A percentile compares a stretch with the other conserved stretches of the same genome.
These are phyloP conservation scores for Panthera tigris DNA, from an alignment of 2,113 vertebrate genomes.

Conservation along the genomic window DNA sequence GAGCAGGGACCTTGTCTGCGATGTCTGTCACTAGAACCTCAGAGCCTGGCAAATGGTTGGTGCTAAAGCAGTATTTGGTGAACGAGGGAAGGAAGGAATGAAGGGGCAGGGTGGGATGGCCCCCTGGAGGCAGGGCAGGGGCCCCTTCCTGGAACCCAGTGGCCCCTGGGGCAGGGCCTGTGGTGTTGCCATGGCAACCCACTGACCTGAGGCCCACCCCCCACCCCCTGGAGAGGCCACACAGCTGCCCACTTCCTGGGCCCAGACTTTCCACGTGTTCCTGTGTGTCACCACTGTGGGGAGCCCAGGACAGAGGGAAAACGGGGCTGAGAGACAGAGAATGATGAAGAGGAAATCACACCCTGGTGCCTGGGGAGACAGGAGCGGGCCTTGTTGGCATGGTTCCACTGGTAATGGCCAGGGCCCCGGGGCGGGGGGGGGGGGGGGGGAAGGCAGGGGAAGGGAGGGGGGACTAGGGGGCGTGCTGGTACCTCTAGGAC, in stretches of 20 bases:
- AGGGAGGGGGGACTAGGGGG: background rate
- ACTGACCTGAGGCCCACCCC: background rate
- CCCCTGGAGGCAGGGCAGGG: background rate
- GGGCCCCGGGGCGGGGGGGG: background rate
- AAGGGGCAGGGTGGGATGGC: background rate
- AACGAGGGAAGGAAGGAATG: background rate
- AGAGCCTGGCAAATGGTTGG: background rate
- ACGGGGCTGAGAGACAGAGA: background rate
- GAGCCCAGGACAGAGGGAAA: background rate
- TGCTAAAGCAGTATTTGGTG: background rate
- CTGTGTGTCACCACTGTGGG: background rate
- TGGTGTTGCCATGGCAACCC: slow-evolving; percentile 61
- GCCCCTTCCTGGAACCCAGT: slow-evolving; percentile 69
- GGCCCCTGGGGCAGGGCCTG: slow-evolving; percentile 56
- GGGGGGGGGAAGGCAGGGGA: background rate
- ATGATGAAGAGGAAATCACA: background rate
- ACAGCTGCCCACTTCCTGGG: background rate
- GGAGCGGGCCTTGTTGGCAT: rapidly evolving
- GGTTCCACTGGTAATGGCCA: slow-evolving; percentile 40
- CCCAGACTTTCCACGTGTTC: background rate
- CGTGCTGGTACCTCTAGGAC: background rate
- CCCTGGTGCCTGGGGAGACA: background rate
- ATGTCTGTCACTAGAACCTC: background rate
- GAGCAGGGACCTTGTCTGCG: background rate
- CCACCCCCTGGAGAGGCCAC: background rate